Evolutionary conservation across 1,140 invertebrate species (phyloP).

Genomic region (Plutomurus gul): DNA sequence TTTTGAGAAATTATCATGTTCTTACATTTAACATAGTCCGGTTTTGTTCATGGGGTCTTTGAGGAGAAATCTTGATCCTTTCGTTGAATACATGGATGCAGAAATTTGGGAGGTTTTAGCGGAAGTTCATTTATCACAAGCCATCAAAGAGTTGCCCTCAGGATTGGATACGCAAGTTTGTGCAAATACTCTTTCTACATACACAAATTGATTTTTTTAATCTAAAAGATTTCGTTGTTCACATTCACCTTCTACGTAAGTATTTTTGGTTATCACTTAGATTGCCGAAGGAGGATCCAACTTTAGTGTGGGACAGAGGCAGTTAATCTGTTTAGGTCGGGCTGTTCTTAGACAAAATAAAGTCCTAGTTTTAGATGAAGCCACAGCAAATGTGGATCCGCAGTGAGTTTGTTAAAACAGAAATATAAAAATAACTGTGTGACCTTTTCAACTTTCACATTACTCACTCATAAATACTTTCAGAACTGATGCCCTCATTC

Average conservation of each 20-base stretch:
- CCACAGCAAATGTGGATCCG: constrained; percentile 81
- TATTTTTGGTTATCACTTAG: no score
- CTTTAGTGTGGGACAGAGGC: constrained; percentile 81
- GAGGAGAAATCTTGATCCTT: constrained; percentile 70
- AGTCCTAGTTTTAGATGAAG: constrained; percentile 82
- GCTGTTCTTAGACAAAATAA: constrained; percentile 79
- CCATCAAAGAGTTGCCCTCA: constrained; percentile 64
- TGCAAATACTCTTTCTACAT: no score
- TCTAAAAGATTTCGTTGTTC: not conserved
- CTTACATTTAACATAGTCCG: no score
- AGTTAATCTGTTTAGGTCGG: constrained; percentile 74
- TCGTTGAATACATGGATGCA: constrained; percentile 62
- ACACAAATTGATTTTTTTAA: not conserved
- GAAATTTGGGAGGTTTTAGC: constrained; percentile 68
- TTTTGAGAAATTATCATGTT: no score
- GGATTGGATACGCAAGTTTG: constrained; percentile 55
- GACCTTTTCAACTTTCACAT: not conserved
- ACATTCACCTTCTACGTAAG: no score
- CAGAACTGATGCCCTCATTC: constrained; percentile 71
- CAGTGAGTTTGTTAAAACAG: not conserved
- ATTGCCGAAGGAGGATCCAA: constrained; percentile 76
- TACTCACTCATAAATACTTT: not conserved
- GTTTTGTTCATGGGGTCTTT: constrained; percentile 65
- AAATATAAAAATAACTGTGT: not conserved
- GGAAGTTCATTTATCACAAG: constrained; percentile 64